These are phyloP conservation scores for Tachystola acroxantha DNA, from an alignment of 2,888 invertebrate genomes.

Conservation along the genomic window DNA sequence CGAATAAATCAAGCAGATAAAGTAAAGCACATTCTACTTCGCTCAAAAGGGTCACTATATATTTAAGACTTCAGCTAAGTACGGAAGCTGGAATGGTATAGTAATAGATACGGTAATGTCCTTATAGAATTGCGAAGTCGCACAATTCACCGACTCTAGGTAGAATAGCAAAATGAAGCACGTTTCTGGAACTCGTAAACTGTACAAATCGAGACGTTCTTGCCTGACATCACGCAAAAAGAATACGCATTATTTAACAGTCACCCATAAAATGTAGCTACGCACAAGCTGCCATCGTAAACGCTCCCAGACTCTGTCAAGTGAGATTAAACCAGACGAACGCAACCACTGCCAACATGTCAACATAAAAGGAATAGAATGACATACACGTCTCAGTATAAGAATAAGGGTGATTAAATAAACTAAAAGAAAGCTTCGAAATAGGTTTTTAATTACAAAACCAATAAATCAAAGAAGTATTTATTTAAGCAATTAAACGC, in stretches of 20 bases:
- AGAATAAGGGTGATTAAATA: slow-evolving; percentile 2
- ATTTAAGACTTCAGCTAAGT: no score
- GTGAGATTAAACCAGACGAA: slow-evolving; percentile 42
- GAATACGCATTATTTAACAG: slow-evolving; percentile 60
- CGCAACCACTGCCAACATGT: slow-evolving; percentile 20
- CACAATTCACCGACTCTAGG: neutral
- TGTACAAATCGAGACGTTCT: slow-evolving; percentile 44
- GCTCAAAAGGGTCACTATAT: no score
- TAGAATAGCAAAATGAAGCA: slow-evolving; percentile 24
- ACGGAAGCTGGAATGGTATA: no score
- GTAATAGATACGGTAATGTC: neutral
- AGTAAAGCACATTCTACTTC: no score
- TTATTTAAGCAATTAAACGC: slow-evolving; percentile 50
- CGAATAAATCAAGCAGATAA: no score
- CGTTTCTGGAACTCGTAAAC: slow-evolving; percentile 55
- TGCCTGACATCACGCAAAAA: slow-evolving; percentile 44
- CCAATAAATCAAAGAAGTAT: slow-evolving; percentile 38
- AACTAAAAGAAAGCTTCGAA: slow-evolving; percentile 12
- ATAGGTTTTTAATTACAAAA: slow-evolving; percentile 19
- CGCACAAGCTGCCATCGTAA: slow-evolving; percentile 48
- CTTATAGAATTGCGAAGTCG: neutral
- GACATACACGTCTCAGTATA: slow-evolving; percentile 6
- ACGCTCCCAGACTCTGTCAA: slow-evolving; percentile 38
- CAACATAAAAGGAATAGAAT: slow-evolving; percentile 10
- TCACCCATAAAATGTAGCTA: slow-evolving; percentile 47